Conservation (phyloP, 2,113 vertebrate species). For the Theristicus caerulescens region DNA sequence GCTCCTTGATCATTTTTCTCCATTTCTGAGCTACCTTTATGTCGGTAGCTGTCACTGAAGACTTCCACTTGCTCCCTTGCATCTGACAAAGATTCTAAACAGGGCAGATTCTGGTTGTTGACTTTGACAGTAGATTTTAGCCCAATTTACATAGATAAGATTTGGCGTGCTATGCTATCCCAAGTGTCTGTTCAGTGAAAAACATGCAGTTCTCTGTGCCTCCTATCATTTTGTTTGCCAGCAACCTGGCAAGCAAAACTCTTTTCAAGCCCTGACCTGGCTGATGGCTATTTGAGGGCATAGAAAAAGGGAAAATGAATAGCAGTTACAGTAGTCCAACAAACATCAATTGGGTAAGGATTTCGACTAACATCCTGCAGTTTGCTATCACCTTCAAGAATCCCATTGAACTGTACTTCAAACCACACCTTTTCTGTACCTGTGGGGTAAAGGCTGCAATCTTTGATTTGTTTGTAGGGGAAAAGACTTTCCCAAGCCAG, state of each 20-base stretch:
- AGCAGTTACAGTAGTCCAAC: not conserved
- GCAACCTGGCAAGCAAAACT: slow-evolving; percentile 34
- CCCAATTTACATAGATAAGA: slow-evolving; percentile 39
- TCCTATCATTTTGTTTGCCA: slow-evolving; percentile 11
- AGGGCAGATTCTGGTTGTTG: slow-evolving; percentile 25
- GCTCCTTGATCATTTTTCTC: slow-evolving; percentile 34
- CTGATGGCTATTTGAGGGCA: slow-evolving; percentile 31
- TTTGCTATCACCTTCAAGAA: not conserved
- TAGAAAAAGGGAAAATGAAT: not conserved
- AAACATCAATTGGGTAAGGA: not conserved
- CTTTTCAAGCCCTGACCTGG: slow-evolving; percentile 39
- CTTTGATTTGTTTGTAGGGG: not conserved
- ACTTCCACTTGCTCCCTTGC: slow-evolving; percentile 9
- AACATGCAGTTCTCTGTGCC: slow-evolving; percentile 1
- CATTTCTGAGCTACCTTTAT: slow-evolving; percentile 27
- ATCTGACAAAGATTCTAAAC: slow-evolving; percentile 40
- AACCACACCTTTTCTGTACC: not conserved
- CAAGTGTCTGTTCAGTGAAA: slow-evolving; percentile 37
- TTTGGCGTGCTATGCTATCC: slow-evolving; percentile 27
- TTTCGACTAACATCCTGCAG: not conserved
- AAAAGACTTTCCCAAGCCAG: not conserved
- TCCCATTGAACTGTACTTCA: not conserved
- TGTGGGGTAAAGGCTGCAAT: not conserved
- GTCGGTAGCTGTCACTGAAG: slow-evolving; percentile 35
- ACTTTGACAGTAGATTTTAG: slow-evolving; percentile 50